Evolutionary conservation across 1,140 invertebrate species (phyloP), one percentile per base, ranked within the genome.

Genomic region (Drosophila sp.): DNA sequence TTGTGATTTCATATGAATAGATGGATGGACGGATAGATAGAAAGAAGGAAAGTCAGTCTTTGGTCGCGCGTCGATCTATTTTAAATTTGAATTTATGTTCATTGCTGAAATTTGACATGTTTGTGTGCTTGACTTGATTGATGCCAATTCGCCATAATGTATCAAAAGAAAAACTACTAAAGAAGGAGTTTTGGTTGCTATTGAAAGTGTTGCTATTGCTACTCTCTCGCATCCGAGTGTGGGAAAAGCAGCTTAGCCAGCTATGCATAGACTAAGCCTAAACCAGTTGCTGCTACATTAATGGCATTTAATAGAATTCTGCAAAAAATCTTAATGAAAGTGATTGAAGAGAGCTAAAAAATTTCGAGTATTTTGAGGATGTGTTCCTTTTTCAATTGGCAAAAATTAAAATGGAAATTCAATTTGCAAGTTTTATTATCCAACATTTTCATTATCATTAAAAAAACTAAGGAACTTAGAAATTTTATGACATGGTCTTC

Each of bases 11-110:
- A 50, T 50, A 47, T 23, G 35, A 38, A 47, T 47, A 8, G 4
- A 44, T 23, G 17, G 11, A 44, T 44, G 17, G 10, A 41, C 6
- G 41, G 11, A 44, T 17, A 17, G 44, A 47, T 47, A 11, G 4
- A 4, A 3, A 44, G 33, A 30, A 6, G 56, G 30, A 58, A 23
- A 23, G 56, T 38, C 35, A 58, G 56, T 58, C 56, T 32, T 29
- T 57, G 6, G 44, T 47, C 44, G 23, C 44, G 44, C 44, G 23
- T 27, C 44, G 44, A 50, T 50, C 44, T 50, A 50, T 50, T 58
- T 58, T 62, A 40, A 40, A 62, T 62, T 62, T 62, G 60, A 62
- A 62, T 62, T 62, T 62, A 62, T 62, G 60, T 47, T 58, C 56
- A 58, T 58, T 35, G 56, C 56, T 58, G 17, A 58, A 35, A 58